A percentile compares a stretch with the other conserved stretches of the same genome.
Evolutionary conservation across 2,888 invertebrate genomes (phyloP).

Genomic region (Hirudinaria manillensis): DNA sequence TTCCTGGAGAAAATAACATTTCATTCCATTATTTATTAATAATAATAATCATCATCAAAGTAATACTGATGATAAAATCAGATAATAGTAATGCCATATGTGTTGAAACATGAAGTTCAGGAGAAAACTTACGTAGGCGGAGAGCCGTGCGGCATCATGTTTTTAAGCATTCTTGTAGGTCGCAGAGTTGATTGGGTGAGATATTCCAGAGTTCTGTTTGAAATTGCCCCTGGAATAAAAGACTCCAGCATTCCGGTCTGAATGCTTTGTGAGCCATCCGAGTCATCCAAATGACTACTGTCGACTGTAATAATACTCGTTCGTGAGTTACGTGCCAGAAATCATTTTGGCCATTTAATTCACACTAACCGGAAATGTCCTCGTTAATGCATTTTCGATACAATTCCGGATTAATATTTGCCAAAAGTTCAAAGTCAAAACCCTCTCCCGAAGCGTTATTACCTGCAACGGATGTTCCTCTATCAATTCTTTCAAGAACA

Average conservation of each 20-base stretch:
- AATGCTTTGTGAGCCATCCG: neutral
- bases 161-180: constrained; percentile 35
- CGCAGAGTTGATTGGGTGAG: constrained; percentile 37
- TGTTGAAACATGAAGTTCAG: neutral
- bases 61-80: neutral
- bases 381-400: constrained; percentile 13
- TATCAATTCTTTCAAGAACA: neutral
- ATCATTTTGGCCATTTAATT: neutral
- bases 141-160: neutral
- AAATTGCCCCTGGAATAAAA: constrained; percentile 40
- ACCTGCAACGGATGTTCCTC: neutral
- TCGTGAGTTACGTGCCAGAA: neutral
- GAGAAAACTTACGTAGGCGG: neutral
- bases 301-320: neutral
- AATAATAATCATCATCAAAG: neutral
- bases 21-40: neutral
- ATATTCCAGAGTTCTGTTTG: constrained; percentile 41
- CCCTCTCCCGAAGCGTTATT: neutral
- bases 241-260: constrained; percentile 27
- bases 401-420: neutral
- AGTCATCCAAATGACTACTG: neutral
- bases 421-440: neutral
- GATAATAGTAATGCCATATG: neutral
- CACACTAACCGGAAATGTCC: neutral
- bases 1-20: neutral